Evolutionary conservation across 2,113 vertebrate species (phyloP).

Genomic region (Pheucticus melanocephalus): DNA sequence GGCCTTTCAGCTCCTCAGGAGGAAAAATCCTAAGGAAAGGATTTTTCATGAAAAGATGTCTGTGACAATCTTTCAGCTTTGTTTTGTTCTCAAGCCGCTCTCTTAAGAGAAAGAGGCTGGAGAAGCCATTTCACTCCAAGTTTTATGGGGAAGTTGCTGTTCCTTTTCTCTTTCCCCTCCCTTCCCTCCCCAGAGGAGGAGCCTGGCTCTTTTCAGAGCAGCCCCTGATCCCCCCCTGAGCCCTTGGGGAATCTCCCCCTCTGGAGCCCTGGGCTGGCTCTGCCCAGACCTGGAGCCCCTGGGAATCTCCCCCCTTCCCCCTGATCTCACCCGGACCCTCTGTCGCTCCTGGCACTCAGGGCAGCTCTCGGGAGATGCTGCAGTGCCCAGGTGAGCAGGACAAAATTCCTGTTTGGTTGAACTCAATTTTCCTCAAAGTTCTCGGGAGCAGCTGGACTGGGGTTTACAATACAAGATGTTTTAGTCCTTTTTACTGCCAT

Average conservation of each 20-base stretch:
- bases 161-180: not conserved
- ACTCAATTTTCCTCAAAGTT: not conserved
- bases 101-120: not conserved
- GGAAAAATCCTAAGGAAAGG: too few relatives aligned
- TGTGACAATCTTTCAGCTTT: not conserved
- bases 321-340: too few relatives aligned
- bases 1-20: too few relatives aligned
- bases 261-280: too few relatives aligned
- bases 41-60: too few relatives aligned
- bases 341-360: not conserved
- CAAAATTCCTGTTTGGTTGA: not conserved
- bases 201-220: not conserved
- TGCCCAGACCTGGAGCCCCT: too few relatives aligned
- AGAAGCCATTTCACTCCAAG: not conserved
- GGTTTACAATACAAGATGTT: not conserved
- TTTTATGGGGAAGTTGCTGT: not conserved
- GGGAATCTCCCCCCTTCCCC: not conserved
- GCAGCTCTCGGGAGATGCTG: not conserved
- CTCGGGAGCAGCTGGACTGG: not conserved
- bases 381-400: not conserved
- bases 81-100: not conserved
- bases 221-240: too few relatives aligned
- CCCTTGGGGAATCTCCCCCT: too few relatives aligned
- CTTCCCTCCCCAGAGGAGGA: not conserved
- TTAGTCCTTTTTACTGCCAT: not conserved